Conservation (phyloP, 2,797 vertebrate genomes). For the Poecile montanus region DNA sequence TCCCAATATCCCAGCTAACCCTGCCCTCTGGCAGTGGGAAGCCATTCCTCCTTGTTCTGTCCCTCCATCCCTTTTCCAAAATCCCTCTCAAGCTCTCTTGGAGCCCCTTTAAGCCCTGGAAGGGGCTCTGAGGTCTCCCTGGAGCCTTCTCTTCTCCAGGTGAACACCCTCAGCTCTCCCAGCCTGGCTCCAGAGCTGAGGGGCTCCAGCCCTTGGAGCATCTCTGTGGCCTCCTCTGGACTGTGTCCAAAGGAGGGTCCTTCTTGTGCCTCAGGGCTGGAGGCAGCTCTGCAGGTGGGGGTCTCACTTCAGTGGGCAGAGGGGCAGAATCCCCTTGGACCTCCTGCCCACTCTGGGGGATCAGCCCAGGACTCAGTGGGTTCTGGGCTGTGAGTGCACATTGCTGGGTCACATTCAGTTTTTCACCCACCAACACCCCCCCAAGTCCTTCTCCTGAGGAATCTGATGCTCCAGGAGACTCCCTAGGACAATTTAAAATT, state of each 20-base stretch:
- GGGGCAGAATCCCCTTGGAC: fast-evolving
- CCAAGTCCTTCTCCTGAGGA: neutral
- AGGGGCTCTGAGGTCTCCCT: fast-evolving
- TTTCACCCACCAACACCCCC: neutral
- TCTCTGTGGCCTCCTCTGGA: fast-evolving
- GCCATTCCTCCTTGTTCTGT: fast-evolving
- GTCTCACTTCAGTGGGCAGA: neutral
- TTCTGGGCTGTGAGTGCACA: neutral
- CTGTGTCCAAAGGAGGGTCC: neutral
- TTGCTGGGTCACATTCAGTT: neutral
- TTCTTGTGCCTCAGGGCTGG: neutral
- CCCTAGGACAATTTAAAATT: neutral
- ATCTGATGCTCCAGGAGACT: neutral
- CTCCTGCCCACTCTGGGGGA: neutral
- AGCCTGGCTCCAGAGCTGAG: neutral
- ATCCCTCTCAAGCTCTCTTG: neutral
- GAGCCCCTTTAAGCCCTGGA: fast-evolving
- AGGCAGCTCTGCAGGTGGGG: neutral
- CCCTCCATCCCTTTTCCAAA: fast-evolving
- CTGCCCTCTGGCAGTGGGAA: neutral
- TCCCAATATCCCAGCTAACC: fast-evolving
- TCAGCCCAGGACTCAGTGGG: fast-evolving
- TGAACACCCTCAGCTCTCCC: neutral
- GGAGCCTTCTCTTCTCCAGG: neutral
- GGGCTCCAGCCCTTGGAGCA: neutral